A percentile compares a stretch with the other conserved stretches of the same genome.
Conservation (phyloP, 2,888 invertebrate genomes). For the Deroplatys truncata region DNA sequence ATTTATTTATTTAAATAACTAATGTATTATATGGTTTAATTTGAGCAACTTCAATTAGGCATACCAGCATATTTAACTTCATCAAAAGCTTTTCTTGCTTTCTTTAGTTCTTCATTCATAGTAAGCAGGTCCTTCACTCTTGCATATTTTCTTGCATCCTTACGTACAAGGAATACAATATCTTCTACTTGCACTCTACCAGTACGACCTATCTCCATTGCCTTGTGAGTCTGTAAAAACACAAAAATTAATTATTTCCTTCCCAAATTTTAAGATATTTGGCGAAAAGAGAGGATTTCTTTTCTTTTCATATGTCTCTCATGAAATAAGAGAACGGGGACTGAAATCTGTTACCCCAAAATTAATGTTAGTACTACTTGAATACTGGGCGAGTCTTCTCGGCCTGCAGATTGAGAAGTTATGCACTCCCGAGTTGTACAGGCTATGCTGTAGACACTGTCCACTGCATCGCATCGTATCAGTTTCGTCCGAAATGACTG, state of each 20-base stretch:
- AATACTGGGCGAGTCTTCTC: too few relatives aligned
- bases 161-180: constrained; percentile 90
- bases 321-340: too few relatives aligned
- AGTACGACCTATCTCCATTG: constrained; percentile 95
- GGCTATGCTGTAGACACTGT: too few relatives aligned
- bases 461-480: too few relatives aligned
- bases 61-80: constrained; percentile 91
- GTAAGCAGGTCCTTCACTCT: constrained; percentile 93
- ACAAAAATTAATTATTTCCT: background rate
- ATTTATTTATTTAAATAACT: background rate
- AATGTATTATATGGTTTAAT: background rate
- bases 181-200: constrained; percentile 98
- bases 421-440: too few relatives aligned
- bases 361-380: too few relatives aligned
- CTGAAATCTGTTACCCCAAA: too few relatives aligned
- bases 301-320: too few relatives aligned
- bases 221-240: constrained; percentile 61
- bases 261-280: too few relatives aligned
- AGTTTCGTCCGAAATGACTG: too few relatives aligned
- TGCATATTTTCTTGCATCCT: constrained; percentile 94
- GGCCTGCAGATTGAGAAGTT: too few relatives aligned
- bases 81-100: constrained; percentile 98
- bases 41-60: background rate
- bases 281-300: too few relatives aligned
- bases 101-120: constrained; percentile 98